Evolutionary conservation across 2,113 vertebrate genomes (phyloP), one percentile per base, ranked within the genome.

Genomic region (Oceanites oceanicus): DNA sequence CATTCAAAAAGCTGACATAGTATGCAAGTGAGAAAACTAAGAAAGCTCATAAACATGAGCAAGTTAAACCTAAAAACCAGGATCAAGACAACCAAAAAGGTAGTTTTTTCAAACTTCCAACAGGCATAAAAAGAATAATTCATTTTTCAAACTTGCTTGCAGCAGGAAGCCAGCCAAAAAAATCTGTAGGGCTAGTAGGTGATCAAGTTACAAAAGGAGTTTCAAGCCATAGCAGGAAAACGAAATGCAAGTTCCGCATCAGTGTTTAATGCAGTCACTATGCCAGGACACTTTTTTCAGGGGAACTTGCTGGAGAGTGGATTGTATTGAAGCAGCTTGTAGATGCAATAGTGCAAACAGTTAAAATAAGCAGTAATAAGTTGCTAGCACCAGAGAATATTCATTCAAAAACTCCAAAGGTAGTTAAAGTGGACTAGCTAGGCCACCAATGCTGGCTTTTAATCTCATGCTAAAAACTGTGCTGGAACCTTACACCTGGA

Each of bases 141-240:
- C 52, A 55, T 71, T 75, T 83, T 70, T 81, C 74, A 92, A 45
- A 55, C 34, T 87, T 77, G 47, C 78, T 53, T 90, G 63, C 58
- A 40, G 58, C 70, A 81, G 70, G 63, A 86, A 72, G 47, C 25
- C 30, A 65, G 82, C 74, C 67, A 65, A 67, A 61, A 74, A 47
- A 88, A 86, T 90, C 34, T 5, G 0, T 71, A 16, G 52, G 50
- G 56, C 70, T 67, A 0, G 13, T 26, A 63, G 30, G 49, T 53
- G 90, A 92, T 90, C 82, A 34, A 32, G 82, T 93, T 94, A 92
- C 90, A 90, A 49, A 92, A 95, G 62, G 40, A 71, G 66, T 82
- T 94, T 93, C 71, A 74, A 92, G 74, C 26, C 4, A 0, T 23
- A 70, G 86, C 58, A 89, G 71, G 90, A 7, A 44, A 61, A 75